Percentiles rank a stretch among this genome's conserved stretches.
Conservation (phyloP, 2,888 invertebrate species). For the Neria commutata region DNA sequence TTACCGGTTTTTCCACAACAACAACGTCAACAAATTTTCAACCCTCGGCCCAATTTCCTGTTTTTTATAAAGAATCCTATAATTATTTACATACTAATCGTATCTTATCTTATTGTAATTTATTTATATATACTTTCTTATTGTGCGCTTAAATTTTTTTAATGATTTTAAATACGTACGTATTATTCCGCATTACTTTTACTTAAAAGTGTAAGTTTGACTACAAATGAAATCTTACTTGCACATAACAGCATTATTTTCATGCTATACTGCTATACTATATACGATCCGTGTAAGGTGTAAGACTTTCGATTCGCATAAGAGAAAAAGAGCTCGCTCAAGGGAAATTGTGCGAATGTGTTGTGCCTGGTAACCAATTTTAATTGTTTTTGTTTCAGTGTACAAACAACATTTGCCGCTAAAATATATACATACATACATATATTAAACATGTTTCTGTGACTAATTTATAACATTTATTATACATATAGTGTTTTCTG, state of each 20-base stretch:
- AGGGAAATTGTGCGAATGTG: slow-evolving; percentile 33
- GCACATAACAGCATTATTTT: no score
- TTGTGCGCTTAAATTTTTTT: slow-evolving; percentile 6
- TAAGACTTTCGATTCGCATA: no score
- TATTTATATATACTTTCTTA: slow-evolving; percentile 13
- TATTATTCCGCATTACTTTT: no score
- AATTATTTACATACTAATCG: slow-evolving; percentile 19
- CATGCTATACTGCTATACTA: no score
- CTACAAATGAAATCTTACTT: no score
- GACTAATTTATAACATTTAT: slow-evolving; percentile 43
- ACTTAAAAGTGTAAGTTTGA: no score
- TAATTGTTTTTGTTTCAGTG: slow-evolving; percentile 28
- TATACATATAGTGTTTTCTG: slow-evolving; percentile 15
- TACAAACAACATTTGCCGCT: slow-evolving; percentile 24
- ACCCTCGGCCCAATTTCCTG: slow-evolving; percentile 60
- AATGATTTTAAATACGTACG: no score
- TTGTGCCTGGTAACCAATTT: slow-evolving; percentile 24
- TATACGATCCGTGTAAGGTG: no score
- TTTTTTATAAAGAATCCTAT: slow-evolving; percentile 35
- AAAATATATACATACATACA: slow-evolving; percentile 22
- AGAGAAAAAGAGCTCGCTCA: no score
- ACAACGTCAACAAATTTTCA: slow-evolving; percentile 42
- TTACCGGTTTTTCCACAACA: not conserved
- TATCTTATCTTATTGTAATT: slow-evolving; percentile 20
- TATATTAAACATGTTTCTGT: slow-evolving; percentile 33